These are phyloP conservation scores for Platygyra sinensis DNA, from an alignment of 64 coral and sea anemone genomes.

Conservation along the genomic window DNA sequence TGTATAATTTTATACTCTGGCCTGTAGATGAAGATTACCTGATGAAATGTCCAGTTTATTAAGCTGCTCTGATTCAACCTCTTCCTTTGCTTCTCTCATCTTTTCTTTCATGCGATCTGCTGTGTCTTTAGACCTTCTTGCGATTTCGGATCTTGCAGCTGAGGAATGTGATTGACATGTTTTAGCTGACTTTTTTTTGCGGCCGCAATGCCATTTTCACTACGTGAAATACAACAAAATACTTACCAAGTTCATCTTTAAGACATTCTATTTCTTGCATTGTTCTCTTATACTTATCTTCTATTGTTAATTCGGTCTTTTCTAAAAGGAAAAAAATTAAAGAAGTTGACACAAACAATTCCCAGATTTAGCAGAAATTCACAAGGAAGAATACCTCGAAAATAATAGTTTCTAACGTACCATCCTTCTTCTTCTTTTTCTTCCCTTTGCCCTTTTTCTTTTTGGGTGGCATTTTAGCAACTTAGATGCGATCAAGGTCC, in stretches of 20 bases:
- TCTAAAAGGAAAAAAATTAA: constrained; percentile 37
- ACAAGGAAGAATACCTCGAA: not conserved
- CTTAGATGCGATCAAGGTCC: not conserved
- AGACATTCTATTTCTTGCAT: constrained; percentile 96
- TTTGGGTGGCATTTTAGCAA: constrained; percentile 91
- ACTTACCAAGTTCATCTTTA: constrained; percentile 93
- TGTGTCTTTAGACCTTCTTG: constrained; percentile 86
- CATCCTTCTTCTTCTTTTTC: constrained; percentile 98
- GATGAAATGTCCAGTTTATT: constrained; percentile 98
- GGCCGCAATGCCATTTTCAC: not conserved
- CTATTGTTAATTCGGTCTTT: constrained; percentile 95
- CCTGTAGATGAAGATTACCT: constrained; percentile 32
- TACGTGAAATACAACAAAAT: not conserved
- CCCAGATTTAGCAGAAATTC: not conserved
- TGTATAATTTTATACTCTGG: too few relatives aligned
- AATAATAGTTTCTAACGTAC: constrained; percentile 33
- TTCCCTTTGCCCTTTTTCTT: constrained; percentile 96
- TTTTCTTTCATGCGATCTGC: constrained; percentile 96
- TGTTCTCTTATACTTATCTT: constrained; percentile 99
- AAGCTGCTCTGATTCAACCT: constrained; percentile 89
- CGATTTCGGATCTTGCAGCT: constrained; percentile 90
- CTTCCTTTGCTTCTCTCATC: constrained; percentile 91
- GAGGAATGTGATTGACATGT: not conserved
- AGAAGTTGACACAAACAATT: not conserved
- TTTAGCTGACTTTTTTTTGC: not conserved